Base-by-base conservation (phyloP, 2,113 vertebrate genomes). In the Trichomycterus rosablanca region DNA sequence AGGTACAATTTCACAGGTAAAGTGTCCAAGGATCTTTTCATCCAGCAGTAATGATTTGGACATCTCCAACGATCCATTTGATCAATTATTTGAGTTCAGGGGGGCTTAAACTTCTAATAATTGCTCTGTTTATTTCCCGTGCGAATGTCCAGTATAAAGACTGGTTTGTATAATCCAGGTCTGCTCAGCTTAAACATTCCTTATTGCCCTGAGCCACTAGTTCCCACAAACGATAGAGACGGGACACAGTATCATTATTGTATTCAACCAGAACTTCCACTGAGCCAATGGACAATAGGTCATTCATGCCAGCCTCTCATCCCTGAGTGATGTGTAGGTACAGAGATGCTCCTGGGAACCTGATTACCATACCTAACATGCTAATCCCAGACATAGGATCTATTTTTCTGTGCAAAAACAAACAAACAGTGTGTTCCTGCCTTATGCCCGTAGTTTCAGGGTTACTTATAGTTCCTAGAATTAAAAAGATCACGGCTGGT, bases 221-320 rank as follows among this genome's bases (percentile, higher is more conserved):
- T 68, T 72, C 59, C 70, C 65, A 63, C 54, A 63, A 65, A 59
- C 6, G 65, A 72, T 30, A 43, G 42, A 64, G 48, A 68, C 51
- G 44, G 58, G 63, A 71, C 59, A 70, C 63, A 70, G 53, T 67
- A 59, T 64, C 63, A 67, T 70, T 64, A 70, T 74, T 72, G 70
- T 72, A 40, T 46, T 63, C 59, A 30, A 18, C 44, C 32, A 39
- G 15, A 35, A 42, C 55, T 42, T 45, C 34, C 42, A 45, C 28
- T 53, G 43, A 52, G 39, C 66, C 32, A 24, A 19, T 43, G 63
- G 71, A 73, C 70, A 76, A 76, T 73, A 62, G 69, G 62, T 75
- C 54, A 72, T 75, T 75, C 70, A 72, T 75, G 46, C 26, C 43
- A 22, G 22, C 49, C 43, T 65, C 55, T 65, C 68, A 65, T 70